Evolutionary conservation across 2,113 vertebrate genomes (phyloP).

Genomic region (Hirundichthys speculiger): DNA sequence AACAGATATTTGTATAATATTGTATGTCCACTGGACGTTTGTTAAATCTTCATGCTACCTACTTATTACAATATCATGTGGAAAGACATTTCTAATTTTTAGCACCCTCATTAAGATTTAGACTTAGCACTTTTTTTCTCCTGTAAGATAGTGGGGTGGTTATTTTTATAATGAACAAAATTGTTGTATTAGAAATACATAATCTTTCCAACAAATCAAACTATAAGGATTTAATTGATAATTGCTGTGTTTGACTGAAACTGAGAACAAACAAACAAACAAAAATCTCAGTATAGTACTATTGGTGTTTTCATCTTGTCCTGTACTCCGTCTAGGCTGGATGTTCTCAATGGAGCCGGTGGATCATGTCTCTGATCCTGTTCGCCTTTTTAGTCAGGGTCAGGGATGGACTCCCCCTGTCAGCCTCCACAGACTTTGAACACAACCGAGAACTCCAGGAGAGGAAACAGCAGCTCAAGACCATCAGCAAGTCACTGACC

Average conservation of each 20-base stretch:
- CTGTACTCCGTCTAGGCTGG: constrained; percentile 68
- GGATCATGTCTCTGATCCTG: constrained; percentile 95
- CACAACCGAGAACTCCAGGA: constrained; percentile 88
- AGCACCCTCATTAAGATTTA: too few species aligned
- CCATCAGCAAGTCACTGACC: constrained; percentile 80
- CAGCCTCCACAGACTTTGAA: constrained; percentile 95
- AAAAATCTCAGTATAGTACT: too few species aligned
- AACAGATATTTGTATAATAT: background rate
- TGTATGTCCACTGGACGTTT: background rate
- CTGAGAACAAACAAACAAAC: too few species aligned
- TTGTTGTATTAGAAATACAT: too few species aligned
- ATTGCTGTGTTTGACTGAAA: too few species aligned
- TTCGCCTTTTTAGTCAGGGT: constrained; percentile 93
- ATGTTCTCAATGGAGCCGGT: constrained; percentile 80
- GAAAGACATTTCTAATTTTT: background rate
- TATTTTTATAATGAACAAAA: too few species aligned
- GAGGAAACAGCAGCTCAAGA: constrained; percentile 88
- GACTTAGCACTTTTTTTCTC: too few species aligned
- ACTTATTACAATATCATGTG: background rate
- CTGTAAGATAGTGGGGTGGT: too few species aligned
- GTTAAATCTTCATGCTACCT: background rate
- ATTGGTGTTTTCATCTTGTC: background rate
- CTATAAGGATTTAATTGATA: too few species aligned
- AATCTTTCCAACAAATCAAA: too few species aligned
- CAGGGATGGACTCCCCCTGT: constrained; percentile 96